Evolutionary conservation across 2,113 vertebrate genomes (phyloP).

Genomic region (Lanius ludovicianus): DNA sequence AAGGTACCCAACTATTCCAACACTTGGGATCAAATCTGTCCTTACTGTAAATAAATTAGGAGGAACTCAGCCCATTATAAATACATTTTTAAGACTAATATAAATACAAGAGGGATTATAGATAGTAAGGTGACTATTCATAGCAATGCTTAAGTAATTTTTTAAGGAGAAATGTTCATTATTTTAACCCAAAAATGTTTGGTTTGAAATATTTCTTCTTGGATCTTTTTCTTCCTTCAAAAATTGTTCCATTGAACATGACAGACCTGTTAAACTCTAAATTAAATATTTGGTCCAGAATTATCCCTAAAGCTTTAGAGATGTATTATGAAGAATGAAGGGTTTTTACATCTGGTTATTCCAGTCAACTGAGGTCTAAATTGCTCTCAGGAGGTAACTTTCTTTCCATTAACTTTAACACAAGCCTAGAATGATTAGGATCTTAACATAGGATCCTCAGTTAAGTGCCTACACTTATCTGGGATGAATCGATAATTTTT

Average conservation of each 20-base stretch:
- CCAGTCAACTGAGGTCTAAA: constrained; percentile 13
- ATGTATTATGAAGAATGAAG: neutral
- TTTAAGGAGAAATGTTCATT: neutral
- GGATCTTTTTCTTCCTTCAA: neutral
- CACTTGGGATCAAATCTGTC: neutral
- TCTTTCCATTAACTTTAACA: constrained; percentile 31
- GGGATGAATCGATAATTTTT: constrained; percentile 1
- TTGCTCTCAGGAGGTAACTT: constrained; percentile 27
- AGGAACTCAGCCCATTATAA: neutral
- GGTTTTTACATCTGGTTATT: constrained; percentile 20
- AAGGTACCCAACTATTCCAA: neutral
- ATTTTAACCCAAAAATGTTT: neutral
- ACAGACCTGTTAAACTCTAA: neutral
- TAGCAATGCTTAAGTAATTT: neutral
- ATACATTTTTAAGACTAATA: neutral
- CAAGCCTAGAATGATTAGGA: constrained; percentile 17
- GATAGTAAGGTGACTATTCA: neutral
- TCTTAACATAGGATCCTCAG: neutral
- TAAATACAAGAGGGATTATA: neutral
- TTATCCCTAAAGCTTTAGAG: neutral
- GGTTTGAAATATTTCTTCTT: neutral
- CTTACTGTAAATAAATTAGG: neutral
- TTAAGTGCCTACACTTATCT: neutral
- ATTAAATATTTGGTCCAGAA: constrained; percentile 40
- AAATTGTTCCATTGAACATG: neutral